phyloP scores from a whole-genome alignment of 1,140 invertebrate species.

The Tetramorium simillimum region DNA sequence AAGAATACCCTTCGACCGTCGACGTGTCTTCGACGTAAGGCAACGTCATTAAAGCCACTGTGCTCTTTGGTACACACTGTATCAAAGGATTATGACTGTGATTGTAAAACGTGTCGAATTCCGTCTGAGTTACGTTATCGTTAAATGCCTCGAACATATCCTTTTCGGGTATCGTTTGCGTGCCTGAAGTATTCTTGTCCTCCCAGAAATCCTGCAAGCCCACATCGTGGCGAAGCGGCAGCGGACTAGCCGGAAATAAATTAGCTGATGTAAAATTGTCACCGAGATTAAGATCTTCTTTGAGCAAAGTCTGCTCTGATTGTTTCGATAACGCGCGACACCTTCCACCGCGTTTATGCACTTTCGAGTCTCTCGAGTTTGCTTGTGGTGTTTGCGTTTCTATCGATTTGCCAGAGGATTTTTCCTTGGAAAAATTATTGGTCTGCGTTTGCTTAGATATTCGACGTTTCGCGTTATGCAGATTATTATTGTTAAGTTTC shows the following conservation, averaged over 20 bases:
- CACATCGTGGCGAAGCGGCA: slow-evolving; percentile 80
- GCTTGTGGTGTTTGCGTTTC: slow-evolving; percentile 84
- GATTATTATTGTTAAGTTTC: slow-evolving; percentile 67
- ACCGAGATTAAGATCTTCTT: slow-evolving; percentile 76
- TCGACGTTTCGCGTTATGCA: slow-evolving; percentile 77
- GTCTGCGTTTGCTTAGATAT: slow-evolving; percentile 86
- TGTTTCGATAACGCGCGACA: slow-evolving; percentile 60
- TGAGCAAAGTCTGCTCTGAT: slow-evolving; percentile 66
- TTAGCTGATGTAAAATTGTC: slow-evolving; percentile 81
- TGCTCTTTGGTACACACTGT: slow-evolving; percentile 68
- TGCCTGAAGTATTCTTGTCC: slow-evolving; percentile 82
- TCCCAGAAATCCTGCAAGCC: slow-evolving; percentile 83
- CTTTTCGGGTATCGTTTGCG: slow-evolving; percentile 83
- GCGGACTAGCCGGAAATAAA: slow-evolving; percentile 82
- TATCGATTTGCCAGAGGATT: slow-evolving; percentile 77
- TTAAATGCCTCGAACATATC: slow-evolving; percentile 79
- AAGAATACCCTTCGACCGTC: slow-evolving; percentile 63
- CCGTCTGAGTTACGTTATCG: slow-evolving; percentile 79
- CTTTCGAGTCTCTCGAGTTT: slow-evolving; percentile 62
- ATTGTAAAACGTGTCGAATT: slow-evolving; percentile 76
- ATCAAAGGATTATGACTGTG: slow-evolving; percentile 66
- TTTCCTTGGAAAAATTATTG: slow-evolving; percentile 75
- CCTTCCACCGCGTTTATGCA: slow-evolving; percentile 72
- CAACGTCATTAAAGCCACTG: slow-evolving; percentile 65
- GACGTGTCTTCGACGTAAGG: slow-evolving; percentile 71